Conservation (phyloP, 2,113 vertebrate species). For the Syngnathus typhle region DNA sequence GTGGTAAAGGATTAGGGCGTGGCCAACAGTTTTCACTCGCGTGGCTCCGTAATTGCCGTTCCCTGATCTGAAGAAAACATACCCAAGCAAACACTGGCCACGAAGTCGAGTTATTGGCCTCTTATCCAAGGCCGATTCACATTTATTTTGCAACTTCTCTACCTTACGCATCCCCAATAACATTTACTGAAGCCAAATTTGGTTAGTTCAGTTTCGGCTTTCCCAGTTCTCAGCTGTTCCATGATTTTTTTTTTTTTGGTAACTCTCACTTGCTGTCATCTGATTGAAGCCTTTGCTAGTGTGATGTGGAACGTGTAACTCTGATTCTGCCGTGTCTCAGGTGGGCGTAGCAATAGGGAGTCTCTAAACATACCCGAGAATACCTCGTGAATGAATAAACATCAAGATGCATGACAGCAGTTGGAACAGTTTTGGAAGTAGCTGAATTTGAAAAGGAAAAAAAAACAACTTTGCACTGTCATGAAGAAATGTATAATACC, state of each 20-base stretch:
- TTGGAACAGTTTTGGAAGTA: slow-evolving; percentile 15
- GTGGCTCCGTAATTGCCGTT: too few species aligned
- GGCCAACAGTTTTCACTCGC: too few species aligned
- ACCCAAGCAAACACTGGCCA: too few species aligned
- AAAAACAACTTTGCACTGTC: neutral
- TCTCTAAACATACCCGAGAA: slow-evolving; percentile 34
- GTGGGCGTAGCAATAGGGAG: slow-evolving; percentile 62
- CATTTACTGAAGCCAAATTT: too few species aligned
- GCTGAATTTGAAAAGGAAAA: too few species aligned
- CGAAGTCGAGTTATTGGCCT: too few species aligned
- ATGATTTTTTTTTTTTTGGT: slow-evolving; percentile 27
- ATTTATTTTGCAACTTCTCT: too few species aligned
- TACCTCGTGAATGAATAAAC: slow-evolving; percentile 63
- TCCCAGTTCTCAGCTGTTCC: slow-evolving; percentile 4
- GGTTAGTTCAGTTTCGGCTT: slow-evolving; percentile 11
- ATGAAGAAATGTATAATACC: neutral
- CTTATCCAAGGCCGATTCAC: too few species aligned
- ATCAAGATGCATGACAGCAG: slow-evolving; percentile 35
- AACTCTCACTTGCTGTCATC: slow-evolving; percentile 24
- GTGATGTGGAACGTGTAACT: slow-evolving; percentile 71
- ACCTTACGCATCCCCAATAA: too few species aligned
- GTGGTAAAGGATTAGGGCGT: too few species aligned
- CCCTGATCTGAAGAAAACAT: too few species aligned
- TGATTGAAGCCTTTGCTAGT: slow-evolving; percentile 68
- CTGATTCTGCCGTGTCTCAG: slow-evolving; percentile 70